Percentiles rank a stretch among this genome's conserved stretches.
Evolutionary conservation across 2,797 vertebrate species (phyloP).

Genomic region (Salarias fasciatus): DNA sequence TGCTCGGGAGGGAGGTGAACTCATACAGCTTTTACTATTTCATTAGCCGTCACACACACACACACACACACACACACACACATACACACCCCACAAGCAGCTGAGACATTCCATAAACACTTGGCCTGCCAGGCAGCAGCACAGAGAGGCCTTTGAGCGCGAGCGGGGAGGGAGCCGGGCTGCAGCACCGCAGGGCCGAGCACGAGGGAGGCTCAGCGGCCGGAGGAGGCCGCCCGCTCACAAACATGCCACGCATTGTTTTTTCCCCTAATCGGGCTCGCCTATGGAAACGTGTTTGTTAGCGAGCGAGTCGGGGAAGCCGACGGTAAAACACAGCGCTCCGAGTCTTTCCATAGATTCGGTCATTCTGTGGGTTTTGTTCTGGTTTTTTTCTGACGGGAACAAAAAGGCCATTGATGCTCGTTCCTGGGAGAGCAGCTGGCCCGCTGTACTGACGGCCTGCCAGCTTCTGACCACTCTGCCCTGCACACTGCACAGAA

Average conservation of each 20-base stretch:
- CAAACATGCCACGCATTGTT: conserved; percentile 57
- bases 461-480: conserved; percentile 68
- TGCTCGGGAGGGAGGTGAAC: conserved; percentile 63
- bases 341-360: conserved; percentile 3
- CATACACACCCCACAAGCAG: conserved; percentile 56
- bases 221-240: conserved; percentile 41
- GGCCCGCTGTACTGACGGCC: conserved; percentile 59
- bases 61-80: too few relatives aligned
- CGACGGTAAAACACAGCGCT: not conserved
- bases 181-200: conserved; percentile 53
- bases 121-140: conserved; percentile 73
- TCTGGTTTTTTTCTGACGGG: conserved; percentile 30
- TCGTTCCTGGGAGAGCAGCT: conserved; percentile 65
- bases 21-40: conserved; percentile 75
- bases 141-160: conserved; percentile 81
- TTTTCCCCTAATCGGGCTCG: too few relatives aligned
- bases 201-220: conserved; percentile 63
- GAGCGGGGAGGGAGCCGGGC: conserved; percentile 65
- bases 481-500: conserved; percentile 58
- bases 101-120: conserved; percentile 84
- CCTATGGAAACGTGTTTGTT: conserved; percentile 15
- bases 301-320: conserved; percentile 1
- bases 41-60: conserved; percentile 68
- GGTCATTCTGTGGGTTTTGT: conserved; percentile 42
- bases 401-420: conserved; percentile 70